A percentile compares a stretch with the other conserved stretches of the same genome.
Conservation (phyloP, 2,113 vertebrate genomes). For the Tiliqua scincoides region DNA sequence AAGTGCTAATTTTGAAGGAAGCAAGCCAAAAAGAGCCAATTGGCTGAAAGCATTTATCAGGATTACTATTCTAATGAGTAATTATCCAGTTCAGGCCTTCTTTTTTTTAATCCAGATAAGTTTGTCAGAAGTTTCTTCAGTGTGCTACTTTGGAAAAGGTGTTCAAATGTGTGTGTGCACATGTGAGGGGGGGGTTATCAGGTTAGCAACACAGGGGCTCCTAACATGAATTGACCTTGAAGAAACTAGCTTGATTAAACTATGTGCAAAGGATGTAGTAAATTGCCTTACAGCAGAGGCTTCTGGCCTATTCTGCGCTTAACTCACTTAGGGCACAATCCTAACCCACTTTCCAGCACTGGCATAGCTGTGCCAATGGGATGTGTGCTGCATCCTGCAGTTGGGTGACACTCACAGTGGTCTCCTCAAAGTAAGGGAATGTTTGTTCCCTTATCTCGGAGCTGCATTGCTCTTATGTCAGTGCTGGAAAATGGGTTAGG, state of each 20-base stretch:
- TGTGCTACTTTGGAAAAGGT: not conserved
- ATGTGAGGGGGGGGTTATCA: not conserved
- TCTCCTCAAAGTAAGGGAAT: too few species aligned
- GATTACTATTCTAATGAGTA: not conserved
- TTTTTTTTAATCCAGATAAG: not conserved
- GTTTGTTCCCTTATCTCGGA: too few species aligned
- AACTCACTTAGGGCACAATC: too few species aligned
- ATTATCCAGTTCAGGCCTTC: not conserved
- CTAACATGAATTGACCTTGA: not conserved
- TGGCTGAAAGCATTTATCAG: not conserved
- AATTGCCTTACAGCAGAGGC: not conserved
- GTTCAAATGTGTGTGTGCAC: not conserved
- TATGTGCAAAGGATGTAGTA: not conserved
- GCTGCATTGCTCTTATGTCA: too few species aligned
- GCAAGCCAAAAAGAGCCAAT: not conserved
- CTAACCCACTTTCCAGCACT: too few species aligned
- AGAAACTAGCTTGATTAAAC: not conserved
- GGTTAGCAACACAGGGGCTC: not conserved
- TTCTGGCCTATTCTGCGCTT: not conserved
- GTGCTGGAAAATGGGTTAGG: too few species aligned
- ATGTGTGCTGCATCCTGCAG: too few species aligned
- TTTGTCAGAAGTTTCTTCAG: conserved; percentile 1
- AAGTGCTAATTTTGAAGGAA: not conserved
- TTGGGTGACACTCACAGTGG: too few species aligned
- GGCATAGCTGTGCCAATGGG: too few species aligned